These are phyloP conservation scores for Artemia sinica DNA, from an alignment of 2,888 invertebrate species.

Conservation along the genomic window DNA sequence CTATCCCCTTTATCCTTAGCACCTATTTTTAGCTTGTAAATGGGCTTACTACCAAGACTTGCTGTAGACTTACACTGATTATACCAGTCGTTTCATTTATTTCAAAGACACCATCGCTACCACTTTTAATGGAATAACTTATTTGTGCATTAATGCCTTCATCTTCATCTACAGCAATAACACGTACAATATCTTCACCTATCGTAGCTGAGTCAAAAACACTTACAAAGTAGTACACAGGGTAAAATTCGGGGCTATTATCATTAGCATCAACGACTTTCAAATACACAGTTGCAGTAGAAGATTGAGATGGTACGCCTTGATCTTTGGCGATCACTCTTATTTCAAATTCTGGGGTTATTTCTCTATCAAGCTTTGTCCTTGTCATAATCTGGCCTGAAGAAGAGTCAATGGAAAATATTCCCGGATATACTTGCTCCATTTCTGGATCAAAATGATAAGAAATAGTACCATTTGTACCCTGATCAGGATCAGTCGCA, in stretches of 20 bases:
- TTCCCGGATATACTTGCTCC: constrained; percentile 59
- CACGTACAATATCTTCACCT: constrained; percentile 49
- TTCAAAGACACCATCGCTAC: constrained; percentile 58
- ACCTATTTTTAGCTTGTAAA: constrained; percentile 53
- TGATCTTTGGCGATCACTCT: constrained; percentile 75
- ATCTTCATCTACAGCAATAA: constrained; percentile 68
- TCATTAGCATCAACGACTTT: constrained; percentile 74
- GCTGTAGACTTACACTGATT: constrained; percentile 48
- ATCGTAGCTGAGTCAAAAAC: constrained; percentile 46
- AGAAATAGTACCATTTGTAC: constrained; percentile 75
- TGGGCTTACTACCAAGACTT: constrained; percentile 43
- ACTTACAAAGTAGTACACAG: constrained; percentile 61
- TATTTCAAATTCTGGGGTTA: constrained; percentile 55
- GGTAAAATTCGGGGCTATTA: constrained; percentile 80
- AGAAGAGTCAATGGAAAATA: constrained; percentile 60
- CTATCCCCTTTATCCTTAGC: constrained; percentile 65
- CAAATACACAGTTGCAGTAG: constrained; percentile 67
- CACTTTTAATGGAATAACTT: constrained; percentile 56
- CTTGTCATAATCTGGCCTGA: constrained; percentile 68
- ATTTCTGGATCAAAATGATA: constrained; percentile 61
- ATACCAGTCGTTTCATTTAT: constrained; percentile 61
- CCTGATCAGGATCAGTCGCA: constrained; percentile 78
- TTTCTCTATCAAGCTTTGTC: constrained; percentile 62
- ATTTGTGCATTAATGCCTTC: constrained; percentile 70
- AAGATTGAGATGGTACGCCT: constrained; percentile 72